These are phyloP conservation scores for Sanderia malayensis DNA, from an alignment of 30 jellyfish, hydroid and myxozoan species.

Conservation along the genomic window DNA sequence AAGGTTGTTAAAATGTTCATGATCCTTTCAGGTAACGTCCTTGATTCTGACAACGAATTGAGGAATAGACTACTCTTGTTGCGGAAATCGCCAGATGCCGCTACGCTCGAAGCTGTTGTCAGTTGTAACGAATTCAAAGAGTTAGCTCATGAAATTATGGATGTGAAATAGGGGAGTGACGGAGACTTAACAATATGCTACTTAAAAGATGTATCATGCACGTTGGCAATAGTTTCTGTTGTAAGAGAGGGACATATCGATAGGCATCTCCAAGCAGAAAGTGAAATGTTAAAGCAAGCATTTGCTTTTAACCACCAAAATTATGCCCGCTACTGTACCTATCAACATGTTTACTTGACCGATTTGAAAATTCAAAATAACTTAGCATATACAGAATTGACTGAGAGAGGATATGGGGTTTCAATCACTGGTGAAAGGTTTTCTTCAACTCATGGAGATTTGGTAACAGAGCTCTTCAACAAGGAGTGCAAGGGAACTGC, in stretches of 20 bases:
- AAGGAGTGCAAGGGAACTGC: conserved; percentile 9
- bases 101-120: neutral
- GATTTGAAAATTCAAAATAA: neutral
- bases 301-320: neutral
- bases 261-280: neutral
- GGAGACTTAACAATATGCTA: too few relatives aligned
- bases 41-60: too few relatives aligned
- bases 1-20: too few relatives aligned
- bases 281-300: neutral
- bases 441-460: neutral
- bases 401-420: neutral
- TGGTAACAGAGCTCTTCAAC: neutral
- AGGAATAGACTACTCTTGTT: too few relatives aligned
- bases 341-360: neutral
- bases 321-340: neutral
- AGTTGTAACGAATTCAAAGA: too few relatives aligned
- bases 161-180: too few relatives aligned
- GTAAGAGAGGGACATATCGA: too few relatives aligned
- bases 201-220: too few relatives aligned
- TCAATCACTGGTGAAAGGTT: neutral
- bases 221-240: too few relatives aligned
- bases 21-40: too few relatives aligned
- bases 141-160: neutral
- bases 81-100: too few relatives aligned
- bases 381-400: neutral